Evolutionary conservation across 1,140 invertebrate genomes (phyloP).

Genomic region (Chelonus insularis): DNA sequence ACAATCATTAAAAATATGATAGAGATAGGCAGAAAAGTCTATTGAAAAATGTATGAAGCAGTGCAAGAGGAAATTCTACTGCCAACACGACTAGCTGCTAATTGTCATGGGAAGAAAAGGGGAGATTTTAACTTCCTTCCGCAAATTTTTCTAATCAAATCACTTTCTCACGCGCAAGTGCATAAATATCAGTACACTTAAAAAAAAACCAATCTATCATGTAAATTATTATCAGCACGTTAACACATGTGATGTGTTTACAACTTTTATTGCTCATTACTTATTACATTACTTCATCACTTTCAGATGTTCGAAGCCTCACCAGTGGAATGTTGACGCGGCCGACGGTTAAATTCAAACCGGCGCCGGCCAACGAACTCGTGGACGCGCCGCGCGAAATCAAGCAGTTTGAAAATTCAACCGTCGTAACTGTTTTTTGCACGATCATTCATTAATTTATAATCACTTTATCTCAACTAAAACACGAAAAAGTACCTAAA

Average conservation of each 20-base stretch:
- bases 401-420: slow-evolving; percentile 1
- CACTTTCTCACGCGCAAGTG: slow-evolving; percentile 25
- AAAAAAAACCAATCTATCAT: neutral
- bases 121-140: slow-evolving; percentile 20
- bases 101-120: slow-evolving; percentile 2
- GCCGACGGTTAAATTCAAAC: slow-evolving; percentile 28
- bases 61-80: neutral
- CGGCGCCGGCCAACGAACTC: slow-evolving; percentile 25
- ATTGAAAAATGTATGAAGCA: too few species aligned
- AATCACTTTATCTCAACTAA: neutral
- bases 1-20: too few species aligned
- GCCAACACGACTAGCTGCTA: neutral
- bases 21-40: too few species aligned
- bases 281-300: neutral
- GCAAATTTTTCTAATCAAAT: slow-evolving; percentile 17
- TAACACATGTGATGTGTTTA: neutral
- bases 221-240: neutral
- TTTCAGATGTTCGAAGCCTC: neutral
- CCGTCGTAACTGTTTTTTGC: neutral
- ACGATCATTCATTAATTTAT: neutral
- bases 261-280: too few species aligned
- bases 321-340: slow-evolving; percentile 4
- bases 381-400: slow-evolving; percentile 14
- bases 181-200: slow-evolving; percentile 5
- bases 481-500: neutral